Evolutionary conservation across 2,888 invertebrate species (phyloP), one percentile per base, ranked within the genome.

Genomic region (Acronicta leporina): DNA sequence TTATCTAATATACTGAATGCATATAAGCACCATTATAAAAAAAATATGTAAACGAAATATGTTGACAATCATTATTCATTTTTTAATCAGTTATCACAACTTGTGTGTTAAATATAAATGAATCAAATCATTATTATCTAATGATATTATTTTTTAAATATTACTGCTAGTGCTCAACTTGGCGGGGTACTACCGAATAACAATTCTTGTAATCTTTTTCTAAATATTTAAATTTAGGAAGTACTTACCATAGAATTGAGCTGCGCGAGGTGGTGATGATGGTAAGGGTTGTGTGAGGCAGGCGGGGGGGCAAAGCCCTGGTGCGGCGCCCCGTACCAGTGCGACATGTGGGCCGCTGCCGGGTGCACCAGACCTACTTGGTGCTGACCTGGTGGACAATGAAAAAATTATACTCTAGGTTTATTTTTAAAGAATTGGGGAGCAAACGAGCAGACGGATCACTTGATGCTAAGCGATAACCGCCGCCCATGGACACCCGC

Each of bases 261-360:
- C 87, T 96, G 96, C 87, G 96, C 95, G 79, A 95, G 92, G 86
- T 94, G 94, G 80, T 96, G 96, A 83, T 96, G 96, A 82, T 96
- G 96, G 88, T 96, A 96, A 62, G 96, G 96, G 85, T 96, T 95
- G 82, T 96, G 96, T 62, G 96, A 96, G 73, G 96, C 94, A 64
- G 95, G 96, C 25, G 96, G 96, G 7, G 96, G 95, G 47, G 96
- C 95, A 81, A 96, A 96, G 66, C 96, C 95, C 83, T 96, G 95
- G 87, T 96, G 92, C 52, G 96, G 95, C 63, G 96, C 95, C 75
- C 96, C 95, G 86, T 96, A 96, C 96, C 96, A 96, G 75, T 96
- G 96, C 63, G 96, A 96, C 96, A 96, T 96, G 81, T 96, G 96
- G 79, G 96, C 96, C 59, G 96, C 96, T 80, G 96, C 96, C 65